Evolutionary conservation across 2,888 invertebrate species (phyloP).

Genomic region (Cheilosia pagana): DNA sequence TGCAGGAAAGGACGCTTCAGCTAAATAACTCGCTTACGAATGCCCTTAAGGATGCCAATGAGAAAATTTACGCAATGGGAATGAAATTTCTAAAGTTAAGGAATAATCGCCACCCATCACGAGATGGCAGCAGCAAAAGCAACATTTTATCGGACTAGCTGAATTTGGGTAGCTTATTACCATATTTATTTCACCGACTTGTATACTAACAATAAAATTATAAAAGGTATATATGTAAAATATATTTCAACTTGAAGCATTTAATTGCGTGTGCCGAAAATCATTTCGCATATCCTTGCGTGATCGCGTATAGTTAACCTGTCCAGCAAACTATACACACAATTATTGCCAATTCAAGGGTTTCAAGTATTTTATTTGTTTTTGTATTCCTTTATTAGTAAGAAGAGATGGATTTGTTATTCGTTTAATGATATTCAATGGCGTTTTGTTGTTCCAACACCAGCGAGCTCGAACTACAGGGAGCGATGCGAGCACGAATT

Average conservation of each 20-base stretch:
- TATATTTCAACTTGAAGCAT: neutral
- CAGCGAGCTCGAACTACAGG: too few relatives aligned
- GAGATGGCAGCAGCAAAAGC: constrained; percentile 27
- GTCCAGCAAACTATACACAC: neutral
- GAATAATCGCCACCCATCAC: constrained; percentile 44
- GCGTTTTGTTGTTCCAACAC: neutral
- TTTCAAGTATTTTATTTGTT: neutral
- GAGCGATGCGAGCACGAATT: too few relatives aligned
- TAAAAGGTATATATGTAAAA: neutral
- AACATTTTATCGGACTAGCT: constrained; percentile 14
- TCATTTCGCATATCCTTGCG: constrained; percentile 14
- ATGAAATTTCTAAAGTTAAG: constrained; percentile 77
- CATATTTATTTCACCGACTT: neutral
- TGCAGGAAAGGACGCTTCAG: constrained; percentile 75
- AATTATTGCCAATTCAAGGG: neutral
- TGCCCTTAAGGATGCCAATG: constrained; percentile 77
- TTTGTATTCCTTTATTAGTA: neutral
- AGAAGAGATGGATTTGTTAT: neutral
- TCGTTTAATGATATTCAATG: neutral
- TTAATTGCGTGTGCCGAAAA: constrained; percentile 6
- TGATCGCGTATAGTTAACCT: neutral
- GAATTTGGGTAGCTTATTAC: neutral
- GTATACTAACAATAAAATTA: neutral
- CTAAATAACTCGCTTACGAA: constrained; percentile 74
- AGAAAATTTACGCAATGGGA: constrained; percentile 78